Percentiles rank a stretch among this genome's conserved stretches.
These are phyloP conservation scores for Dromococcyx pavoninus DNA, from an alignment of 2,797 vertebrate species.

Conservation along the genomic window DNA sequence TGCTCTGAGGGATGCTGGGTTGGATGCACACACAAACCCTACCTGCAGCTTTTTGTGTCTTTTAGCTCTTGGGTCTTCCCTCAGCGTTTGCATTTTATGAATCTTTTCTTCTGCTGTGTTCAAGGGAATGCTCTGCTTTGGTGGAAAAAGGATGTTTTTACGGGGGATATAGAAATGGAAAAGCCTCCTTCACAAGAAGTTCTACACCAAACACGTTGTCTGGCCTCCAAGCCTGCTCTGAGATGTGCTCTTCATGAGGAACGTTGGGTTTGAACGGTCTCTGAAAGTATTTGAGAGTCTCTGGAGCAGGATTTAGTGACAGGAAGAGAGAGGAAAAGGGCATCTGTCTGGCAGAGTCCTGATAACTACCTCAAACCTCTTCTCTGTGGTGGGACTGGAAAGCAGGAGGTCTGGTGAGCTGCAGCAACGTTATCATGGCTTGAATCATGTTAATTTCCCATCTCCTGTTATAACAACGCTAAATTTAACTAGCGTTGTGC, in stretches of 20 bases:
- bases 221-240: neutral
- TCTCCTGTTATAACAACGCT: neutral
- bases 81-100: neutral
- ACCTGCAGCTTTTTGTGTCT: neutral
- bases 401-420: neutral
- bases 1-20: neutral
- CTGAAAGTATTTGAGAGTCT: neutral
- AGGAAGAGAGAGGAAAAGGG: neutral
- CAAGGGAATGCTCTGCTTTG: neutral
- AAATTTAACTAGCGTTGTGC: neutral
- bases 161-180: neutral
- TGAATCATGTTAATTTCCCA: neutral
- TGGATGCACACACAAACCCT: neutral
- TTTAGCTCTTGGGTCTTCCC: too few species aligned
- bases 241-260: neutral
- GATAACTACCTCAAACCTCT: neutral
- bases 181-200: neutral
- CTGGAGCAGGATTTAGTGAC: neutral
- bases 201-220: neutral
- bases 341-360: neutral
- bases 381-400: neutral
- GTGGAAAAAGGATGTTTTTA: neutral
- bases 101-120: neutral
- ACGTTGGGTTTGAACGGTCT: accelerated
- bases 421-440: neutral